phyloP scores from a whole-genome alignment of 2,797 vertebrate species.

The Sylvia borin region DNA sequence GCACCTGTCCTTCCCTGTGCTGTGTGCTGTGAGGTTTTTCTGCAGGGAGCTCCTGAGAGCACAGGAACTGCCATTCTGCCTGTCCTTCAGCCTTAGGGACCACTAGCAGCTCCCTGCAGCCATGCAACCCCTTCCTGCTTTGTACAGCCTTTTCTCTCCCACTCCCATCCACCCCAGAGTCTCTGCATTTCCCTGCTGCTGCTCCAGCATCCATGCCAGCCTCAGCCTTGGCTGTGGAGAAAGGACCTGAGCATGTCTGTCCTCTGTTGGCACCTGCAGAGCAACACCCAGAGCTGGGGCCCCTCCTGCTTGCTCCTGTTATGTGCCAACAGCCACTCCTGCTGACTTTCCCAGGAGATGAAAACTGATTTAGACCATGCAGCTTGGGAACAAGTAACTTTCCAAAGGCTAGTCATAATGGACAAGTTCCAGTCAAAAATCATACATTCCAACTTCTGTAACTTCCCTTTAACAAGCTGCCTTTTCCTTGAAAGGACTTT shows the following conservation, averaged over 20 bases:
- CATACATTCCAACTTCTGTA: background rate
- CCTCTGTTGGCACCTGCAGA: background rate
- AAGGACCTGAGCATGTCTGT: background rate
- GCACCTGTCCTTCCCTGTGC: background rate
- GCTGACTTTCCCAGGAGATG: background rate
- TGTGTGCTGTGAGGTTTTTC: background rate
- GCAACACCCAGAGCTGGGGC: rapidly evolving
- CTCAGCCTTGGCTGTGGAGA: background rate
- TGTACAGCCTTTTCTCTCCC: background rate
- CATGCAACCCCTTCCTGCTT: background rate
- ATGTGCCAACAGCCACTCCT: background rate
- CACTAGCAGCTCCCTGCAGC: background rate
- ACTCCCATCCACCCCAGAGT: background rate
- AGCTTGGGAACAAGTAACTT: background rate
- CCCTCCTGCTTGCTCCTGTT: background rate
- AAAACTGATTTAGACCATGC: background rate
- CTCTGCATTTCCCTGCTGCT: background rate
- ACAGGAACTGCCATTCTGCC: background rate
- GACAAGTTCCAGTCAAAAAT: background rate
- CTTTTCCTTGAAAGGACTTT: background rate
- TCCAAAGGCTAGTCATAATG: background rate
- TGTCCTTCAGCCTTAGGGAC: background rate
- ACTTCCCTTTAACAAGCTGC: background rate
- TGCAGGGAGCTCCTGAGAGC: background rate
- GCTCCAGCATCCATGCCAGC: rapidly evolving